phyloP scores from a whole-genome alignment of 2,113 vertebrate species.

The Apaloderma vittatum region DNA sequence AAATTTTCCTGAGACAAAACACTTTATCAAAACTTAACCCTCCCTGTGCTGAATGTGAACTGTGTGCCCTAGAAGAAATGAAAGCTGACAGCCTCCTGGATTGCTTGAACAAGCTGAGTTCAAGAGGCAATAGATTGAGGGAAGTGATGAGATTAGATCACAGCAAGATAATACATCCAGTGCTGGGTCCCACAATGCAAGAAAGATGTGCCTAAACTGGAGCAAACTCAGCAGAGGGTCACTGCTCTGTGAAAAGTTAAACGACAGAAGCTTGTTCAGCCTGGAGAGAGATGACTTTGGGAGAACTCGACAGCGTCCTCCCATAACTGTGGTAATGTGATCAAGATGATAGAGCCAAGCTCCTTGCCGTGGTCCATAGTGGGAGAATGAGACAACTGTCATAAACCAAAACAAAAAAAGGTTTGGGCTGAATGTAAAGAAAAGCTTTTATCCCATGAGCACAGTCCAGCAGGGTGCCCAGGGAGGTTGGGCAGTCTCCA shows the following conservation, averaged over 20 bases:
- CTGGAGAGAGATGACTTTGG: not conserved
- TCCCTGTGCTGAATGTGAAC: not conserved
- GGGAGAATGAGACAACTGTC: not conserved
- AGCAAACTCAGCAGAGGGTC: not conserved
- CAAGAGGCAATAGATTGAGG: not conserved
- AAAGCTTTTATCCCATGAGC: not conserved
- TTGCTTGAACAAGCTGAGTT: not conserved
- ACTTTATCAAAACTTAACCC: not conserved
- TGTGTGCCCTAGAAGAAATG: not conserved
- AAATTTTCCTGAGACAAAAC: not conserved
- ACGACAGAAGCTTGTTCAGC: not conserved
- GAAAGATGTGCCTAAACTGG: not conserved
- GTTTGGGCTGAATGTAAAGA: not conserved
- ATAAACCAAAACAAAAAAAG: not conserved
- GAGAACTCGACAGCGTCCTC: not conserved
- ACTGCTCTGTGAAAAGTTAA: not conserved
- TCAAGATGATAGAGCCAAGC: not conserved
- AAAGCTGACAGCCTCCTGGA: not conserved
- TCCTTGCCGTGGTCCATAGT: not conserved
- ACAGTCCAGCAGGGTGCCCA: not conserved
- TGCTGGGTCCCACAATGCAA: not conserved
- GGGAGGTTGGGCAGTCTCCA: not conserved
- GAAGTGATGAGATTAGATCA: not conserved
- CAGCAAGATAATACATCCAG: accelerated
- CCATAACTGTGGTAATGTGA: not conserved